These are phyloP conservation scores for Hyposoter dolosus DNA, from an alignment of 2,888 invertebrate genomes.

Conservation along the genomic window DNA sequence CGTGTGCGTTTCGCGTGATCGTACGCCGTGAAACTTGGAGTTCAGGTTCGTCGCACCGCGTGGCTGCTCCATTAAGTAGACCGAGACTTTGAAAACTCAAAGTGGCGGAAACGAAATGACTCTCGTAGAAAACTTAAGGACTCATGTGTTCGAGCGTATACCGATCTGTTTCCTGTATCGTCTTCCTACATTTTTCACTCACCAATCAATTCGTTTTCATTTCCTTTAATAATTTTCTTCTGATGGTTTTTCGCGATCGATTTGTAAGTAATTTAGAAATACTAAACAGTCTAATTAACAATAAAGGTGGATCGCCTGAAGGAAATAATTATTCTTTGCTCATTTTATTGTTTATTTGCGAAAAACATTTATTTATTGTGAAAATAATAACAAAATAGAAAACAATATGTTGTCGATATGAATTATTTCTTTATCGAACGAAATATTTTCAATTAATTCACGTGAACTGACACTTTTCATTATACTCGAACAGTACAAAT, in stretches of 20 bases:
- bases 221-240: not conserved
- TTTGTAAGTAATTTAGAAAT: not conserved
- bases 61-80: conserved; percentile 49
- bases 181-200: conserved; percentile 1
- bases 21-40: conserved; percentile 45
- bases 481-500: too few species aligned
- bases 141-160: not conserved
- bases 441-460: not conserved
- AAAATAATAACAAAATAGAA: not conserved
- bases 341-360: not conserved
- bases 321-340: not conserved
- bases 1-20: conserved; percentile 39
- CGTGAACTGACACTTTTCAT: too few species aligned
- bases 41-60: conserved; percentile 38
- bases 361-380: not conserved
- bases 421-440: not conserved
- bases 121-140: conserved; percentile 31
- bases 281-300: not conserved
- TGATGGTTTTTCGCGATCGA: not conserved
- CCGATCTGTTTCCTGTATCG: not conserved
- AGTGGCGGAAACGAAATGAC: conserved; percentile 55
- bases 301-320: not conserved
- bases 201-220: not conserved
- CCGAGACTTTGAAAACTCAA: conserved; percentile 60
- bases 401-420: not conserved